phyloP scores from a whole-genome alignment of 2,888 invertebrate species.

The Meliscaeva auricollis region DNA sequence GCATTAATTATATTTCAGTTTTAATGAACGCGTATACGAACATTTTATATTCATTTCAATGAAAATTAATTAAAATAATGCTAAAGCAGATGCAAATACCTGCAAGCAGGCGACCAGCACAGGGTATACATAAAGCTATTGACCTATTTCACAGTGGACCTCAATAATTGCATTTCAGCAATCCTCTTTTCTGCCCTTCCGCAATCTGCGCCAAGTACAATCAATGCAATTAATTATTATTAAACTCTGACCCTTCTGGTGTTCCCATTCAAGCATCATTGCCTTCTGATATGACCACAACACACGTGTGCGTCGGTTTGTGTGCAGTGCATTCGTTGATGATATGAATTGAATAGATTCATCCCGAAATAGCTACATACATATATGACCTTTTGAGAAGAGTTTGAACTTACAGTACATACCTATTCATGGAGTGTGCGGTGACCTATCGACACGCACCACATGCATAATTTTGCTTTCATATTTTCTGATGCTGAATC shows the following conservation, averaged over 20 bases:
- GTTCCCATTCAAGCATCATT: slow-evolving; percentile 11
- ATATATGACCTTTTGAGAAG: slow-evolving; percentile 41
- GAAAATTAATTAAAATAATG: slow-evolving; percentile 63
- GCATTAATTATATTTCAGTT: slow-evolving; percentile 43
- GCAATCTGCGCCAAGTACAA: slow-evolving; percentile 30
- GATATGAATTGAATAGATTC: slow-evolving; percentile 44
- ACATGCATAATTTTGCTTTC: neutral
- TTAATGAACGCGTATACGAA: slow-evolving; percentile 39
- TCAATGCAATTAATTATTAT: slow-evolving; percentile 62
- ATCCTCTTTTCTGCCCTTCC: slow-evolving; percentile 1
- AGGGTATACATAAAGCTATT: slow-evolving; percentile 19
- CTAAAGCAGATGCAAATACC: slow-evolving; percentile 22
- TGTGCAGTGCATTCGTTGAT: neutral
- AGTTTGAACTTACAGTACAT: neutral
- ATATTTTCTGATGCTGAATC: too few relatives aligned
- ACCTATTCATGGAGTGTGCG: neutral
- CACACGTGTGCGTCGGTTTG: slow-evolving; percentile 31
- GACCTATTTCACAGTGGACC: slow-evolving; percentile 36
- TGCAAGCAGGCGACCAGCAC: neutral
- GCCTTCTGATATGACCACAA: slow-evolving; percentile 44
- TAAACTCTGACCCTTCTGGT: slow-evolving; percentile 45
- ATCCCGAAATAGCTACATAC: slow-evolving; percentile 1
- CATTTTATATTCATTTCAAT: slow-evolving; percentile 53
- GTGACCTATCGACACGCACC: slow-evolving; percentile 8
- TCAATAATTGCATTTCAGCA: slow-evolving; percentile 22